Conservation (phyloP, 2,113 vertebrate genomes). For the Microtus oregoni region DNA sequence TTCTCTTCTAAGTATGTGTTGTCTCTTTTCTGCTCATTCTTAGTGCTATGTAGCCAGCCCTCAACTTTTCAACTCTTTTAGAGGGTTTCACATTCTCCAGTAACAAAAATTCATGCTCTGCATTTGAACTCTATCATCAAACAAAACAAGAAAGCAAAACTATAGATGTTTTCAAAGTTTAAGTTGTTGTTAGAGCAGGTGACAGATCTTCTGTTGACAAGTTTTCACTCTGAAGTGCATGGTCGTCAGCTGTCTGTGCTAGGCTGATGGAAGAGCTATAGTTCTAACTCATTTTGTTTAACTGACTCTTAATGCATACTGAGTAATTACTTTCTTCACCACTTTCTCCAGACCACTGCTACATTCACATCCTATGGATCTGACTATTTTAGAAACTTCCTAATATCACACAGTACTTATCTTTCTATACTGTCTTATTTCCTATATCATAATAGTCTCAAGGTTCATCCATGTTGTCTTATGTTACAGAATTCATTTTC, state of each 20-base stretch:
- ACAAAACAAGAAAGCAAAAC: conserved; percentile 78
- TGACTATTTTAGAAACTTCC: background rate
- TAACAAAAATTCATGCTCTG: conserved; percentile 83
- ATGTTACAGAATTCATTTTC: background rate
- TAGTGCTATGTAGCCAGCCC: conserved; percentile 82
- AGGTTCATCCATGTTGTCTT: background rate
- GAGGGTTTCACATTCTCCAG: conserved; percentile 74
- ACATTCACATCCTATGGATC: background rate
- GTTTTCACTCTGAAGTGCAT: background rate
- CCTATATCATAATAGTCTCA: background rate
- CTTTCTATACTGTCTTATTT: background rate
- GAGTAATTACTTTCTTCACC: background rate
- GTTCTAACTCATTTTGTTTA: background rate
- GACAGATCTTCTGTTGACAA: background rate
- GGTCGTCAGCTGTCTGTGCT: background rate
- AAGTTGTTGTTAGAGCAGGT: background rate
- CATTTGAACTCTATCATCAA: conserved; percentile 80
- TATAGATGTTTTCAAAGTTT: conserved; percentile 69
- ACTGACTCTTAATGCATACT: background rate
- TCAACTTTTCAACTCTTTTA: conserved; percentile 85
- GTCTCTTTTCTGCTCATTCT: conserved; percentile 80
- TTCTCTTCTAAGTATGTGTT: conserved; percentile 69
- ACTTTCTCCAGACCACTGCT: background rate
- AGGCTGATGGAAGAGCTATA: background rate
- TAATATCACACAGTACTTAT: background rate